A percentile compares a stretch with the other conserved stretches of the same genome.
Evolutionary conservation across 2,888 invertebrate genomes (phyloP).

Genomic region (Rhagium mordax): DNA sequence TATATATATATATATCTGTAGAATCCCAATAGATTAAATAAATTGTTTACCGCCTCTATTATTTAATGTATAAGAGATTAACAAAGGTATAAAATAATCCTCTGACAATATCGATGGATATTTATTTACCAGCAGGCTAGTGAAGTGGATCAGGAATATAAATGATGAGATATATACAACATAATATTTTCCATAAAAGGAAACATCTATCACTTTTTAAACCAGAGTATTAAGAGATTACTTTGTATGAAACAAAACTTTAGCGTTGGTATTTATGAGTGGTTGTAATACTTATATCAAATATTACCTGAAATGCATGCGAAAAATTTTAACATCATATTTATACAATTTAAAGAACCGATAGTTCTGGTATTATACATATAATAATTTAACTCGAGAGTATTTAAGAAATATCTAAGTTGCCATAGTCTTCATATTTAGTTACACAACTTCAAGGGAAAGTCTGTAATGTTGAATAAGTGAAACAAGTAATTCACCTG

Average conservation of each 20-base stretch:
- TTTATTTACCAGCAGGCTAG: background rate
- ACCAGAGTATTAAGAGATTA: background rate
- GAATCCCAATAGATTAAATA: background rate
- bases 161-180: background rate
- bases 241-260: background rate
- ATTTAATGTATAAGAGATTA: background rate
- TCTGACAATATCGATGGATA: background rate
- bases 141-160: background rate
- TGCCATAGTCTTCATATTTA: too few relatives aligned
- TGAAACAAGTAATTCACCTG: too few relatives aligned
- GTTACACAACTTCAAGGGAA: too few relatives aligned
- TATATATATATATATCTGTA: background rate
- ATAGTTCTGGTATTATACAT: too few relatives aligned
- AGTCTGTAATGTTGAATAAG: too few relatives aligned
- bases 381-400: too few relatives aligned
- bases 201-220: background rate
- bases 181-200: background rate
- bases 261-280: background rate
- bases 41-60: background rate
- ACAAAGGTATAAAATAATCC: background rate
- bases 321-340: too few relatives aligned
- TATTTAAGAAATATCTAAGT: too few relatives aligned
- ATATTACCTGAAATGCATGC: too few relatives aligned
- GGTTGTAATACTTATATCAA: too few relatives aligned
- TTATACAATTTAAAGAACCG: too few relatives aligned